Conservation (phyloP, 1,140 invertebrate genomes). For the Diploscapter pachys region DNA sequence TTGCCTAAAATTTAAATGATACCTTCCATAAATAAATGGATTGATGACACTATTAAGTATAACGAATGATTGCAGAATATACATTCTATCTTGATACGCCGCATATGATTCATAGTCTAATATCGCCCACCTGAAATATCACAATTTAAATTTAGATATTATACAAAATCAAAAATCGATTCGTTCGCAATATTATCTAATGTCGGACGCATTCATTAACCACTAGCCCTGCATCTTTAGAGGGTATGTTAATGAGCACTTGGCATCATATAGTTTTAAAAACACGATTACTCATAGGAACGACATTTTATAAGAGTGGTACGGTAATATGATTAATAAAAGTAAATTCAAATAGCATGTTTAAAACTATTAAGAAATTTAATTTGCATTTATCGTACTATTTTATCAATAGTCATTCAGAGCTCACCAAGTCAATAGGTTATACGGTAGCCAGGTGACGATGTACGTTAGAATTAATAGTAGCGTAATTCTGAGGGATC, state of each 20-base stretch:
- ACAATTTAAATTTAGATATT: too few species aligned
- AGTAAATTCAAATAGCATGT: too few species aligned
- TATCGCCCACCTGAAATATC: not conserved
- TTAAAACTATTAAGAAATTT: too few species aligned
- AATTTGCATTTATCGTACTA: not conserved
- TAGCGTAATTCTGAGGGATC: conserved; percentile 39
- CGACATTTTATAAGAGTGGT: too few species aligned
- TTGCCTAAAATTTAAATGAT: not conserved
- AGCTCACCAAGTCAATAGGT: conserved; percentile 37
- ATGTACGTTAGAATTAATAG: conserved; percentile 37
- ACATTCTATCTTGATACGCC: conserved; percentile 29
- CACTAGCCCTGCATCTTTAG: too few species aligned
- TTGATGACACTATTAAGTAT: conserved; percentile 42
- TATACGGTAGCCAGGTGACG: conserved; percentile 42
- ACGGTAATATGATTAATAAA: too few species aligned
- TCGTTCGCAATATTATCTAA: too few species aligned
- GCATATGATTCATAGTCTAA: conserved; percentile 24
- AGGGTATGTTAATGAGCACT: too few species aligned
- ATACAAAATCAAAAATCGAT: too few species aligned
- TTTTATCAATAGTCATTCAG: conserved; percentile 3
- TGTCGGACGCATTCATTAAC: too few species aligned
- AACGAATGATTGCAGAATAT: conserved; percentile 32
- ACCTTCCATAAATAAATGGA: conserved; percentile 40
- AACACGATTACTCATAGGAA: too few species aligned
- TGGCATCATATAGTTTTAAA: too few species aligned